Evolutionary conservation across 2,888 invertebrate genomes (phyloP), one percentile per base, ranked within the genome.

Genomic region (Drosophila vallismaia): DNA sequence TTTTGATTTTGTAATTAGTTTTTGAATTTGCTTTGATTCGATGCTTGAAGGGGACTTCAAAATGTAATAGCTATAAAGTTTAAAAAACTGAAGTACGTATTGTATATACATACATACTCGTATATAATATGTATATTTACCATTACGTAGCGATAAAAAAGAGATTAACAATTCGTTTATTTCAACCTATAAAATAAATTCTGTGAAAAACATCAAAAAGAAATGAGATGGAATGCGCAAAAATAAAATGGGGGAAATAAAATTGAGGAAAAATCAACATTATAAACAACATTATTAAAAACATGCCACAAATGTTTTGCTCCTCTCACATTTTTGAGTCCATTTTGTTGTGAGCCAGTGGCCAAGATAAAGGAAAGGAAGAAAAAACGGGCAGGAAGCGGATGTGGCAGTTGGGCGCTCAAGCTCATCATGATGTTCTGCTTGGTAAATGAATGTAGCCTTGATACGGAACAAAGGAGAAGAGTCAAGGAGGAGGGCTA

Each of bases 221-320:
- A 52, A 57, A 52, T 26, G 44, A 19, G 56, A n/a, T 46, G 49
- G 50, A 54, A 68, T 59, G 66, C 40, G 69, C 49, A 44, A 69
- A 56, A 38, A 57, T 42, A 48, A 53, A 28, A n/a, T 36, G 36
- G 36, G 33, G 33, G 31, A 75, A 68, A 14, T 46, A 68, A 53
- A 63, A 52, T 19, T 44, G 26, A 28, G 57, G 55, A 74, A 87
- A 71, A 72, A 77, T 74, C 75, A 48, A 88, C 83, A 83, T 88
- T 83, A 79, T 75, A 78, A 81, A 78, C 86, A 84, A 80, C 86
- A 88, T 89, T 89, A 88, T 88, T 88, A 88, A 86, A 89, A 89
- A 87, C 88, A 89, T 87, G 82, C 89, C 90, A 76, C 89, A 89
- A 89, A 88, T 86, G 82, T 82, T 89, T 74, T 79, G 76, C 77